Evolutionary conservation across 2,797 vertebrate genomes (phyloP).

Genomic region (Labeo calbasu): DNA sequence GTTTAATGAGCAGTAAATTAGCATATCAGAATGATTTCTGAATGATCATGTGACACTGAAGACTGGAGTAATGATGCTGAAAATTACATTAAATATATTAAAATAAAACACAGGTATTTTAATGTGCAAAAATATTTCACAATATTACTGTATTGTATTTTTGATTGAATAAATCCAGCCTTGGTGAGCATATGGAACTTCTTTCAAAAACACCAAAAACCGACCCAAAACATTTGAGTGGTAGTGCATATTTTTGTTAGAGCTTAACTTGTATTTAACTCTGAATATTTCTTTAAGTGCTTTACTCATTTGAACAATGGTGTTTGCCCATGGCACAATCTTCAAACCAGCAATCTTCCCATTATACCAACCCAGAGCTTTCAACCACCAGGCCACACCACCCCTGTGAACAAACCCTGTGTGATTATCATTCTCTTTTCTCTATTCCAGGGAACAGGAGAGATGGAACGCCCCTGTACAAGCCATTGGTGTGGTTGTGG

Average conservation of each 20-base stretch:
- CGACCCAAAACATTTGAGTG: background rate
- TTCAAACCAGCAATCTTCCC: conserved; percentile 34
- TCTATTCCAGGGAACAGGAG: conserved; percentile 73
- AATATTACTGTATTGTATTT: background rate
- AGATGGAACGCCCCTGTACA: conserved; percentile 77
- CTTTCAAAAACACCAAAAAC: conserved; percentile 8
- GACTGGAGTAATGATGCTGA: background rate
- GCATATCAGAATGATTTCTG: background rate
- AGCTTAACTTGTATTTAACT: conserved; percentile 25
- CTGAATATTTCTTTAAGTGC: conserved; percentile 21
- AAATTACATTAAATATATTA: background rate
- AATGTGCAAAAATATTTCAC: background rate
- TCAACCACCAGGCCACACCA: conserved; percentile 1
- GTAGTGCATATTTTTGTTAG: background rate
- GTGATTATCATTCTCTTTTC: conserved; percentile 27
- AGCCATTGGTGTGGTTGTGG: conserved; percentile 91
- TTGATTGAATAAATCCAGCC: background rate
- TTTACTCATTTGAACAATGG: conserved; percentile 7
- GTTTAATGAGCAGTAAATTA: background rate
- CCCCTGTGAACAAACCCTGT: background rate
- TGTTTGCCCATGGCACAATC: conserved; percentile 9
- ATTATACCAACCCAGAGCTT: background rate
- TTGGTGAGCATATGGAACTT: background rate
- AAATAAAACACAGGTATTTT: background rate
- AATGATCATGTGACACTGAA: background rate